Evolutionary conservation across 2,797 vertebrate species (phyloP).

Genomic region (Brotula barbata): DNA sequence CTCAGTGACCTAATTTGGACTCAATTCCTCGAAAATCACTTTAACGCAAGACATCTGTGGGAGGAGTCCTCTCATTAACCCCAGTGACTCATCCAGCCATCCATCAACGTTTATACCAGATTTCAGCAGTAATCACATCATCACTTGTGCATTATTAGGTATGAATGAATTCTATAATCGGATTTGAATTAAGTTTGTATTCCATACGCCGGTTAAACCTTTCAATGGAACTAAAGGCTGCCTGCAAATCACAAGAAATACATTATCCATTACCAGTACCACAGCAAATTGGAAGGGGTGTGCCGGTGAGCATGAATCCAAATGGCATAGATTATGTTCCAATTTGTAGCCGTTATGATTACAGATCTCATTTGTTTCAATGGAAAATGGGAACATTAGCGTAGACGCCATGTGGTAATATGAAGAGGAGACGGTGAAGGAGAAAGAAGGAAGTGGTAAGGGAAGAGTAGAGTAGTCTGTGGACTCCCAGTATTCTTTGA

Average conservation of each 20-base stretch:
- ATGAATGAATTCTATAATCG: too few species aligned
- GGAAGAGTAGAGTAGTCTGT: constrained; percentile 6
- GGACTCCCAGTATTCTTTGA: constrained; percentile 32
- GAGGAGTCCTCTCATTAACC: too few species aligned
- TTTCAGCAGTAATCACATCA: constrained; percentile 3
- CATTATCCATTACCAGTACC: constrained; percentile 45
- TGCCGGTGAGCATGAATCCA: constrained; percentile 30
- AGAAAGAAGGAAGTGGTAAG: not conserved
- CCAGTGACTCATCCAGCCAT: too few species aligned
- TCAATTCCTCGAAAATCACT: too few species aligned
- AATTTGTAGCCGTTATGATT: constrained; percentile 45
- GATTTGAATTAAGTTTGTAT: not conserved
- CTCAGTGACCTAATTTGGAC: too few species aligned
- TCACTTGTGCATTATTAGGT: too few species aligned
- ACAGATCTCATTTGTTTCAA: constrained; percentile 43
- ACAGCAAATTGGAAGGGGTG: constrained; percentile 27
- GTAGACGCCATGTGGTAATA: constrained; percentile 24
- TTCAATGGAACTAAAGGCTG: constrained; percentile 14
- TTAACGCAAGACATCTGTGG: too few species aligned
- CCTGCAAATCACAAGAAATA: constrained; percentile 36
- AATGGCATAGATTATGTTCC: constrained; percentile 31
- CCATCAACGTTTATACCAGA: too few species aligned
- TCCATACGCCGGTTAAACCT: constrained; percentile 30
- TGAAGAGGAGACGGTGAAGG: constrained; percentile 16
- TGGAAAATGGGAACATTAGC: constrained; percentile 17